These are phyloP conservation scores for Hyperopisus bebe DNA, from an alignment of 2,113 vertebrate species.

Conservation along the genomic window DNA sequence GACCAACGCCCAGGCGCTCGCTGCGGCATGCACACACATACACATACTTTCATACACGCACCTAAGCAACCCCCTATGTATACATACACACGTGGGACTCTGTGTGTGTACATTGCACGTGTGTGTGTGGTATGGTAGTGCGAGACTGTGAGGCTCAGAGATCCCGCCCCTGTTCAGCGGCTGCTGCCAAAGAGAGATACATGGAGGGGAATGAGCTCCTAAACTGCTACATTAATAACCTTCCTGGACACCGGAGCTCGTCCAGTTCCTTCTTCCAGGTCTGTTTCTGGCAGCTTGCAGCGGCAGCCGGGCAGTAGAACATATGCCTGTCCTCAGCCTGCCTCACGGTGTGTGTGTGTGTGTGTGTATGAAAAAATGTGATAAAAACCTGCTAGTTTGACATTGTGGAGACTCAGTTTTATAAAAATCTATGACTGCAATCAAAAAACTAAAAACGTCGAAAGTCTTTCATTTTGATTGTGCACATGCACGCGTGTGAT, in stretches of 20 bases:
- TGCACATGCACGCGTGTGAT: neutral
- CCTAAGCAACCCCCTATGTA: neutral
- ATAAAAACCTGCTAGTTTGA: too few species aligned
- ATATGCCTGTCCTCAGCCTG: neutral
- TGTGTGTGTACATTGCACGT: neutral
- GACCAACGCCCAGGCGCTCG: neutral
- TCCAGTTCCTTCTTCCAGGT: neutral
- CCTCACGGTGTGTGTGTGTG: neutral
- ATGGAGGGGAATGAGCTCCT: conserved; percentile 10
- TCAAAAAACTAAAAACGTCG: neutral
- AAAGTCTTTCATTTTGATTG: too few species aligned
- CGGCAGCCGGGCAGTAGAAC: neutral
- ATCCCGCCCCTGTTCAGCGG: neutral
- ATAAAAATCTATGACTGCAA: too few species aligned
- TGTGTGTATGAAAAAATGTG: neutral
- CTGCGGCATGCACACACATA: neutral
- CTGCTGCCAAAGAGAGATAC: conserved; percentile 3
- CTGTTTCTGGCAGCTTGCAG: neutral
- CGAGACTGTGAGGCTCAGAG: neutral
- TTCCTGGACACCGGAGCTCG: conserved; percentile 7
- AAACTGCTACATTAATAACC: conserved; percentile 14
- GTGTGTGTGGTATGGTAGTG: neutral
- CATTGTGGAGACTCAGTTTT: too few species aligned
- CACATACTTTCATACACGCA: neutral
- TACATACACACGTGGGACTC: neutral